phyloP scores from a whole-genome alignment of 2,797 vertebrate species.

The Erpetoichthys calabaricus region DNA sequence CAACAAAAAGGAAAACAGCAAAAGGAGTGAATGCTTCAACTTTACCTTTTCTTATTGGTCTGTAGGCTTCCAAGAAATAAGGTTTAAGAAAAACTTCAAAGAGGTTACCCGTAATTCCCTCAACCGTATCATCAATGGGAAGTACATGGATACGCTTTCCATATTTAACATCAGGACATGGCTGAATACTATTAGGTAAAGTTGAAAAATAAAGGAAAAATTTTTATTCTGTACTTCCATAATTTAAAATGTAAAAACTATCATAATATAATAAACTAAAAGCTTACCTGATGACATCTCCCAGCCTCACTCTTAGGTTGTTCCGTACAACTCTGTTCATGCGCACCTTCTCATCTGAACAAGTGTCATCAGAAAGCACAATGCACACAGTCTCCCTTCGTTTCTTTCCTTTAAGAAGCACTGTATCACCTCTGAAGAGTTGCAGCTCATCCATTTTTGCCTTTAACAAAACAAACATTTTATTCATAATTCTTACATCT shows the following conservation, averaged over 20 bases:
- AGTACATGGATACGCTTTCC: constrained; percentile 95
- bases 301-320: constrained; percentile 87
- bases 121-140: constrained; percentile 94
- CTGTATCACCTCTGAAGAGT: constrained; percentile 96
- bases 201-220: constrained; percentile 15
- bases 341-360: constrained; percentile 95
- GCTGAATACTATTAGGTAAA: constrained; percentile 71
- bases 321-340: constrained; percentile 98
- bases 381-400: constrained; percentile 93
- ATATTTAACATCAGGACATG: constrained; percentile 95
- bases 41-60: constrained; percentile 93
- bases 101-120: constrained; percentile 93
- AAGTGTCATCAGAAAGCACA: constrained; percentile 91
- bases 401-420: constrained; percentile 95
- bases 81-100: constrained; percentile 98
- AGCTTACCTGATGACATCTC: constrained; percentile 86
- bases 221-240: too few species aligned
- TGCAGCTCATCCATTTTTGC: constrained; percentile 97
- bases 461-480: constrained; percentile 32
- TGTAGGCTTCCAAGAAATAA: constrained; percentile 94
- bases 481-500: not conserved
- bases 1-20: too few species aligned
- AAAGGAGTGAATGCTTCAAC: too few species aligned
- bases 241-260: not conserved
- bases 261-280: too few species aligned